Conservation (phyloP, 2,888 invertebrate genomes). For the Clusia tigrina region DNA sequence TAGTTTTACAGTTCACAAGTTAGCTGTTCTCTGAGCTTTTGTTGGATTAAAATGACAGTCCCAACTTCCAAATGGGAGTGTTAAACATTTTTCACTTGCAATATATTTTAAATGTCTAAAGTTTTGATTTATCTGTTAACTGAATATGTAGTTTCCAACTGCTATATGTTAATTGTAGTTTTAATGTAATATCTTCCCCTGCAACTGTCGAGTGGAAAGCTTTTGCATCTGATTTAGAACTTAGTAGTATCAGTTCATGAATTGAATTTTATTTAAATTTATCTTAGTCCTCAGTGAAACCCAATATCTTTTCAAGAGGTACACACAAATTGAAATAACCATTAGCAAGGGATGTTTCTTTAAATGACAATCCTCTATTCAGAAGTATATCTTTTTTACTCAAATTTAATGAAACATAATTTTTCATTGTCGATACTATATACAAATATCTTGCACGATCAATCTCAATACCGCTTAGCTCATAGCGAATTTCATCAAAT, state of each 20-base stretch:
- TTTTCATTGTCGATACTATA: conserved; percentile 53
- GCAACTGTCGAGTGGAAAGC: not conserved
- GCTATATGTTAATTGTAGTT: not conserved
- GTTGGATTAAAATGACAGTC: not conserved
- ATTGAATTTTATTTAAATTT: conserved; percentile 58
- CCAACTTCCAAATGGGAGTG: not conserved
- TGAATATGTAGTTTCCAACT: not conserved
- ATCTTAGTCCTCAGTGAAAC: conserved; percentile 57
- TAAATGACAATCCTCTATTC: conserved; percentile 34
- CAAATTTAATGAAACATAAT: conserved; percentile 48
- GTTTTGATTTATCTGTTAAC: not conserved
- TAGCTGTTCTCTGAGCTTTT: no score
- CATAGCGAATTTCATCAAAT: conserved; percentile 55
- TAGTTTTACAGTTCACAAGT: no score
- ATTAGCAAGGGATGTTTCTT: not conserved
- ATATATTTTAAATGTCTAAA: not conserved
- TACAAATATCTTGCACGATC: conserved; percentile 50
- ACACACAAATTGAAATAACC: conserved; percentile 42
- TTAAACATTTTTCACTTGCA: not conserved
- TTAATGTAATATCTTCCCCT: not conserved
- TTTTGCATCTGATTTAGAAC: conserved; percentile 13
- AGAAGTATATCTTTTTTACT: conserved; percentile 28
- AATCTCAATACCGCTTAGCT: conserved; percentile 53
- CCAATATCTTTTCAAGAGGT: conserved; percentile 50
- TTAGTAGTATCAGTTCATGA: conserved; percentile 49